Evolutionary conservation across 2,797 vertebrate species (phyloP).

Genomic region (Anolis apletophallus): DNA sequence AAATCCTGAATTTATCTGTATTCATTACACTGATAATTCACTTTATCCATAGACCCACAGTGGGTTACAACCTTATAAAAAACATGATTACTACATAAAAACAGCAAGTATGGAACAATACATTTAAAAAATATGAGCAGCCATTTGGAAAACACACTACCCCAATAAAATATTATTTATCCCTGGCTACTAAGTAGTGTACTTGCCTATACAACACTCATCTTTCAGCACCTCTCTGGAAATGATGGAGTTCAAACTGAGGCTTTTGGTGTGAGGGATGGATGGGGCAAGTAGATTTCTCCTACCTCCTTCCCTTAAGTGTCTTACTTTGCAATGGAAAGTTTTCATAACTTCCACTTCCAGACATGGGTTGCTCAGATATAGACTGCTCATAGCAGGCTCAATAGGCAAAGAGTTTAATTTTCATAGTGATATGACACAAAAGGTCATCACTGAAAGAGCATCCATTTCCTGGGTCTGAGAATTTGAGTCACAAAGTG

Average conservation of each 20-base stretch:
- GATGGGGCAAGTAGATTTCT: background rate
- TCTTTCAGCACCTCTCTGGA: background rate
- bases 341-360: background rate
- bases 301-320: too few species aligned
- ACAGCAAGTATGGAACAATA: conserved; percentile 26
- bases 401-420: too few species aligned
- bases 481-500: background rate
- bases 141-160: conserved; percentile 19
- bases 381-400: too few species aligned
- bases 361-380: background rate
- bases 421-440: too few species aligned
- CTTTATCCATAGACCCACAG: background rate
- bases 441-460: background rate
- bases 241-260: background rate
- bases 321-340: background rate
- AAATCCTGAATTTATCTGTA: conserved; percentile 16
- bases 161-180: conserved; percentile 36
- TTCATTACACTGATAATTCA: conserved; percentile 28
- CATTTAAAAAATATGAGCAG: conserved; percentile 18
- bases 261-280: background rate
- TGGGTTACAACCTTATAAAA: conserved; percentile 15
- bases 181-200: conserved; percentile 21
- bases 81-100: conserved; percentile 19
- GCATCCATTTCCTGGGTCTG: too few species aligned
- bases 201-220: conserved; percentile 20